phyloP scores from a whole-genome alignment of 2,797 vertebrate genomes.

The Tauraco hartlaubi region DNA sequence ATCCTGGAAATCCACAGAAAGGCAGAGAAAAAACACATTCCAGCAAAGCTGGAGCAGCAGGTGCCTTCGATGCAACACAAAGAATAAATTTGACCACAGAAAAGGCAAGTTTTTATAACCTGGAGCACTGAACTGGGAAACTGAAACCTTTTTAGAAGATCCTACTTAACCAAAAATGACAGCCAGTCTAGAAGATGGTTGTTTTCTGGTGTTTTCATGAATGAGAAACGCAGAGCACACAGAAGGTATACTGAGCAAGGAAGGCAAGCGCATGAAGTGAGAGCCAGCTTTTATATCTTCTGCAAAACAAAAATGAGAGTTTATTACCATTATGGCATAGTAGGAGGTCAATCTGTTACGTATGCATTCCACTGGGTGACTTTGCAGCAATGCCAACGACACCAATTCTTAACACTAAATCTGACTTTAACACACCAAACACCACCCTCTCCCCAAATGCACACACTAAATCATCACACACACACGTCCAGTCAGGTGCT shows the following conservation, averaged over 20 bases:
- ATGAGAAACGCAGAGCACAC: not conserved
- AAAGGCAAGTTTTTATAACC: not conserved
- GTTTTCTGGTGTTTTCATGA: not conserved
- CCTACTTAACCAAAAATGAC: not conserved
- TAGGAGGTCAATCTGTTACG: not conserved
- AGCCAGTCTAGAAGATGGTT: not conserved
- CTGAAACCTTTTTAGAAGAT: not conserved
- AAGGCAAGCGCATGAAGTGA: not conserved
- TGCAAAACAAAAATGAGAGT: not conserved
- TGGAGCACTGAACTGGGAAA: not conserved
- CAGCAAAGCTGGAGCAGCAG: not conserved
- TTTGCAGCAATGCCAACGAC: not conserved
- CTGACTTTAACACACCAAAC: not conserved
- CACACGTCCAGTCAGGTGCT: not conserved
- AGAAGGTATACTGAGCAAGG: not conserved
- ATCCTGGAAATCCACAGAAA: not conserved
- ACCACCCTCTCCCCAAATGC: not conserved
- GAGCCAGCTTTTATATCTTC: not conserved
- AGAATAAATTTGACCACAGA: not conserved
- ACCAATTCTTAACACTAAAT: not conserved
- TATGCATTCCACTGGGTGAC: not conserved
- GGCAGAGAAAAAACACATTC: not conserved
- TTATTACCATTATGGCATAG: not conserved
- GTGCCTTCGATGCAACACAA: not conserved
- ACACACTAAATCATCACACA: not conserved